A percentile compares a stretch with the other conserved stretches of the same genome.
These are phyloP conservation scores for Gnathochromis pfefferi DNA, from an alignment of 2,113 vertebrate genomes.

Conservation along the genomic window DNA sequence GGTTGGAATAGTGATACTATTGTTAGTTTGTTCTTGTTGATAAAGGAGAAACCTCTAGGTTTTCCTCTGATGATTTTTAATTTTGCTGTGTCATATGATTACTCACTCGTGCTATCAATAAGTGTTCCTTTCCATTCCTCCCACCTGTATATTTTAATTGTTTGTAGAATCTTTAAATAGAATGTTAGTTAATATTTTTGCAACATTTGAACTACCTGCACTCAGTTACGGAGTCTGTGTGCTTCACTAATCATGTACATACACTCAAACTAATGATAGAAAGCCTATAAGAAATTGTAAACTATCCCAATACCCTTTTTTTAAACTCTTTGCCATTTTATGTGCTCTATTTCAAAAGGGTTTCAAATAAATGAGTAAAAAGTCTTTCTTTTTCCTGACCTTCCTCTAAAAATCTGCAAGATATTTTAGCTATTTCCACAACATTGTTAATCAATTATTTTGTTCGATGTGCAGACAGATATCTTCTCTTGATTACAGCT, in stretches of 20 bases:
- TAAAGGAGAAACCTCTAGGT: neutral
- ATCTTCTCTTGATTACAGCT: neutral
- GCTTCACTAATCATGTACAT: neutral
- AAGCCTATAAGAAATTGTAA: neutral
- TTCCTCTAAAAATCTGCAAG: neutral
- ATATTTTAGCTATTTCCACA: neutral
- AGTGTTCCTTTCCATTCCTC: neutral
- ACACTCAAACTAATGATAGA: neutral
- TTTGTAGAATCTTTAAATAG: neutral
- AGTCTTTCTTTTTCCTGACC: neutral
- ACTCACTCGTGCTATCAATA: neutral
- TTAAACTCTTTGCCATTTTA: neutral
- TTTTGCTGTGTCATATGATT: neutral
- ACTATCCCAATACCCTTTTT: neutral
- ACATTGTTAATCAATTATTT: neutral
- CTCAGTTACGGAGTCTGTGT: neutral
- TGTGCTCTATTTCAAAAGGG: neutral
- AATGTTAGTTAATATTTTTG: neutral
- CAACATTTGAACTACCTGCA: neutral
- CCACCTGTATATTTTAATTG: neutral
- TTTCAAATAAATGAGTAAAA: neutral
- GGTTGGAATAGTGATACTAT: neutral
- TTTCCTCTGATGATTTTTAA: neutral
- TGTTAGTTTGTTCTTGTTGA: neutral
- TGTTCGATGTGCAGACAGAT: neutral